Conservation (phyloP, 2,797 vertebrate species). For the Amblyopsis hoosieri region DNA sequence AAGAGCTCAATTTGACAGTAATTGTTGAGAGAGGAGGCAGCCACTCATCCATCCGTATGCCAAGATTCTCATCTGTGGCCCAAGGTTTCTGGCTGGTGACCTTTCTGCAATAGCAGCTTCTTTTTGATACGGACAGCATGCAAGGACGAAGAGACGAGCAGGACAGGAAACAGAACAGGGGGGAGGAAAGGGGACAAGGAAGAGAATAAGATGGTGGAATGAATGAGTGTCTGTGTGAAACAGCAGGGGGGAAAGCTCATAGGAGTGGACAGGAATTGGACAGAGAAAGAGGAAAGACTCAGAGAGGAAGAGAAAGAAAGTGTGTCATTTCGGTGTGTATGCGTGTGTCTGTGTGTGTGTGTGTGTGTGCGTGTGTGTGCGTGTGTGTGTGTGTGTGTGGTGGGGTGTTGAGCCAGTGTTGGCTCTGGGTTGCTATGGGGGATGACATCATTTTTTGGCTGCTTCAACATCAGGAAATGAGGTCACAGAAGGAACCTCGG, state of each 20-base stretch:
- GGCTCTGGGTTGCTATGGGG: conserved; percentile 55
- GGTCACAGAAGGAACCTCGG: conserved; percentile 71
- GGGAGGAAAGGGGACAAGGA: conserved; percentile 25
- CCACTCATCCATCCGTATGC: too few species aligned
- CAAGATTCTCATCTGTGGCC: too few species aligned
- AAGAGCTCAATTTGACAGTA: too few species aligned
- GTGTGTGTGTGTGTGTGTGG: too few species aligned
- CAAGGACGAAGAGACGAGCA: neutral
- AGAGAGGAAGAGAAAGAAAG: conserved; percentile 10
- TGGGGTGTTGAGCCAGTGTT: conserved; percentile 50
- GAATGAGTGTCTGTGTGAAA: conserved; percentile 31
- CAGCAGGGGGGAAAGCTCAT: conserved; percentile 25
- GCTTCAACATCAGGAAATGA: conserved; percentile 78
- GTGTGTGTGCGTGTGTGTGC: neutral
- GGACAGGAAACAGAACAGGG: neutral
- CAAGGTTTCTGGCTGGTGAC: conserved; percentile 22
- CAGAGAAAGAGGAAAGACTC: conserved; percentile 11
- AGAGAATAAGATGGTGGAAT: conserved; percentile 23
- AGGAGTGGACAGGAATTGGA: conserved; percentile 5
- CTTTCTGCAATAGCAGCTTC: conserved; percentile 17
- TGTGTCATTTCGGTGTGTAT: neutral
- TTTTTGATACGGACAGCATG: conserved; percentile 15
- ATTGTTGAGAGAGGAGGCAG: too few species aligned
- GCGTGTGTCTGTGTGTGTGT: conserved; percentile 11
- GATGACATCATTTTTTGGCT: conserved; percentile 75